These are phyloP conservation scores for Globia sparganii DNA, from an alignment of 2,888 invertebrate genomes.

Conservation along the genomic window DNA sequence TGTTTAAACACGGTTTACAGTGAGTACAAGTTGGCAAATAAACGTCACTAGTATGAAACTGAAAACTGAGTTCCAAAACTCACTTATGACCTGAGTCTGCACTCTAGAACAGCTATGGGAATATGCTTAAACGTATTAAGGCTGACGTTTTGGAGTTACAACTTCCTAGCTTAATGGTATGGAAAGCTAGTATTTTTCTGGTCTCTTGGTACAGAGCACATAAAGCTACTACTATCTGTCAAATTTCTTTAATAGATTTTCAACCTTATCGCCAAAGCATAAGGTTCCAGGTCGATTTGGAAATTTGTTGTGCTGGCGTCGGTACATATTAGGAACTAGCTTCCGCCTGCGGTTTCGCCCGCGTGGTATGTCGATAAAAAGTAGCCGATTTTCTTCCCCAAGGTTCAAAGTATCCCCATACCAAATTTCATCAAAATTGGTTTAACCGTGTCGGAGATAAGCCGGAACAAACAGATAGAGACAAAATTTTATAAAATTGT, in stretches of 20 bases:
- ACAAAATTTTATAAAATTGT: no score
- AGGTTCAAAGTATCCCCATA: no score
- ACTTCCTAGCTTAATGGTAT: not conserved
- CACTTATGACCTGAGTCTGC: conserved; percentile 33
- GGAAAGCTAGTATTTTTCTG: not conserved
- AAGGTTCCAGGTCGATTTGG: no score
- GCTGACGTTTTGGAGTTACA: not conserved
- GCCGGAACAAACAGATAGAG: no score
- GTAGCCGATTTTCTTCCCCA: not conserved
- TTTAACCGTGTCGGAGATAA: not conserved
- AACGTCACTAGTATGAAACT: conserved; percentile 47
- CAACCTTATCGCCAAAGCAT: no score
- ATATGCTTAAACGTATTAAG: not conserved
- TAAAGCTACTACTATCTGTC: no score
- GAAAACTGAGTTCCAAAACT: conserved; percentile 43
- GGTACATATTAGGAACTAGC: not conserved
- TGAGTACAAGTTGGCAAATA: conserved; percentile 45
- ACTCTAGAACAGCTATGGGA: conserved; percentile 4
- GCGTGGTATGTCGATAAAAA: not conserved
- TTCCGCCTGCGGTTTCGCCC: not conserved
- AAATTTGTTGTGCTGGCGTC: no score
- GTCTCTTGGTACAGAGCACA: not conserved
- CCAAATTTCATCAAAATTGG: no score
- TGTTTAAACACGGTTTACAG: conserved; percentile 28
- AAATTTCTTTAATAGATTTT: no score